phyloP scores from a whole-genome alignment of 2,888 invertebrate genomes.

The Allygus modestus region DNA sequence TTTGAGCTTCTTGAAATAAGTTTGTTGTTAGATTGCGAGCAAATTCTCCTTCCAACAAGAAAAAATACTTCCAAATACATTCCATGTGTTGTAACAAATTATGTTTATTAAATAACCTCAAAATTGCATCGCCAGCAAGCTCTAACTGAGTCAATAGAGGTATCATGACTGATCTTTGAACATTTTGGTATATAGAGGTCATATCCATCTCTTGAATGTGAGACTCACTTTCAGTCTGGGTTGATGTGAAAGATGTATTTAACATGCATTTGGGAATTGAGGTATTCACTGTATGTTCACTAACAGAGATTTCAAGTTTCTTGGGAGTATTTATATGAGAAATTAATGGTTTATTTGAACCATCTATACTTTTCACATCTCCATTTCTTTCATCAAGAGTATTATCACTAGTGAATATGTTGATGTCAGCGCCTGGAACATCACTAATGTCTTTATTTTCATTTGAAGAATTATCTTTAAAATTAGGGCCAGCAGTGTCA shows the following conservation, averaged over 20 bases:
- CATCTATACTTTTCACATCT: neutral
- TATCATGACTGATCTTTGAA: slow-evolving; percentile 58
- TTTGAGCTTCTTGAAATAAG: slow-evolving; percentile 58
- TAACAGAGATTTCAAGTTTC: neutral
- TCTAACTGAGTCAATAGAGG: slow-evolving; percentile 50
- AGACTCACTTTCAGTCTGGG: neutral
- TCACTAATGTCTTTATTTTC: neutral
- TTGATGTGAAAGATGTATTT: neutral
- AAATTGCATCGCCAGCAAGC: slow-evolving; percentile 54
- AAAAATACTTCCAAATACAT: slow-evolving; percentile 63
- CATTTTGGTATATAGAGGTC: slow-evolving; percentile 51
- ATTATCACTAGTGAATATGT: neutral
- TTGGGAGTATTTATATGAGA: neutral
- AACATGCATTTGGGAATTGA: neutral
- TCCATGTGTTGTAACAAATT: slow-evolving; percentile 60
- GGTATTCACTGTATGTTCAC: neutral
- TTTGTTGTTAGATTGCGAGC: slow-evolving; percentile 56
- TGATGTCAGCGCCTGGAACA: neutral
- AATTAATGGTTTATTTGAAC: neutral
- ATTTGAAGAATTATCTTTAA: neutral
- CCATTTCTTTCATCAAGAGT: neutral
- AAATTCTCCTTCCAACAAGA: slow-evolving; percentile 62
- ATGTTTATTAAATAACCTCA: slow-evolving; percentile 59
- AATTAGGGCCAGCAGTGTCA: neutral
- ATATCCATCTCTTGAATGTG: slow-evolving; percentile 45